Evolutionary conservation across 2,113 vertebrate species (phyloP), one percentile per base, ranked within the genome.

Genomic region (Hassar affinis): DNA sequence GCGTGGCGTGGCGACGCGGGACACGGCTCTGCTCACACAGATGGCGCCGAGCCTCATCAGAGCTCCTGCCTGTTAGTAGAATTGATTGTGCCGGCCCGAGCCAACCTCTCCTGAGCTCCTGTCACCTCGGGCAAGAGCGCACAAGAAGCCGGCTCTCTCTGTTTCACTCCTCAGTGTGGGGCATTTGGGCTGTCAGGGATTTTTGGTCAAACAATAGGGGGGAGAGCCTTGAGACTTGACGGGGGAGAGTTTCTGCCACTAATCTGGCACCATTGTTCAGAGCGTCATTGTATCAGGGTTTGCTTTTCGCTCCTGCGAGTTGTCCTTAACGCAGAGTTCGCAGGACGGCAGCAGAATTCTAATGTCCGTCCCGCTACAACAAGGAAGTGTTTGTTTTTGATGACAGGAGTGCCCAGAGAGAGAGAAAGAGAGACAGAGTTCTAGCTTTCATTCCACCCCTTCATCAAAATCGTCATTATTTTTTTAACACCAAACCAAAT

Each of bases 261-360:
- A 90, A 92, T 89, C 87, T 47, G 80, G 86, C 86, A 82, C 84
- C 87, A 92, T 92, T 91, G 81, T 89, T 20, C 79, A 76, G 89
- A 87, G 90, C 84, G 80, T 90, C 45, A 62, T 86, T 85, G 78
- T 80, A 87, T 83, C 79, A 85, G 84, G 86, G 84, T 89, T 90
- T 85, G 72, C 80, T 84, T 84, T 85, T 35, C 42, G 18, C 66
- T 33, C 2, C 14, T 25, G 68, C 30, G 90, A 89, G 90, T 86
- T 81, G 80, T 87, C 88, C 90, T 88, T 85, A 82, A 89, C 88
- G 78, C 30, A 20, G 74, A 87, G 86, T 89, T 91, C 90, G 90
- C 90, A 88, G 92, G 90, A 93, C 88, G 88, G 38, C 89, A 88
- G 86, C 88, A 89, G 87, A 85, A 82, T 85, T 91, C 91, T 87